These are phyloP conservation scores for Morpho helenor DNA, from an alignment of 2,888 invertebrate species.

Conservation along the genomic window DNA sequence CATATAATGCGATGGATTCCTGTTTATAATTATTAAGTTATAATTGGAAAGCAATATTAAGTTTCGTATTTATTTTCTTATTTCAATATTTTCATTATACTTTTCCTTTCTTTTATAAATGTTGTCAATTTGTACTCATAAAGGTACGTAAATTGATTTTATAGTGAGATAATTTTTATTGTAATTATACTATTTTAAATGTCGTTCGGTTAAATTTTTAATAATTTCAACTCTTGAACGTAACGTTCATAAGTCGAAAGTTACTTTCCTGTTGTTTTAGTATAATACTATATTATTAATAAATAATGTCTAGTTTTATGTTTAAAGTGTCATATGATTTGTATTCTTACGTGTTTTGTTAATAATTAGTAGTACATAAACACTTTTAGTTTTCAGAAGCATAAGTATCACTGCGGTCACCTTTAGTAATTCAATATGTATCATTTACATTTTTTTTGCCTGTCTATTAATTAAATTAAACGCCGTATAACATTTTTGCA, in stretches of 20 bases:
- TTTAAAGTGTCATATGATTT: conserved; percentile 20
- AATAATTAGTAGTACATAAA: conserved; percentile 3
- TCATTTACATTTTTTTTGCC: too few relatives aligned
- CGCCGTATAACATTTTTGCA: too few relatives aligned
- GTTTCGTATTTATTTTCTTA: conserved; percentile 1
- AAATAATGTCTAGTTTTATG: conserved; percentile 12
- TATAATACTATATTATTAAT: not conserved
- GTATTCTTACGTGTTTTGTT: conserved; percentile 10
- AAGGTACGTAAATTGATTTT: conserved; percentile 12
- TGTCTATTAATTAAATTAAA: too few relatives aligned
- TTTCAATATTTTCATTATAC: not conserved
- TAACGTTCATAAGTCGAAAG: too few relatives aligned
- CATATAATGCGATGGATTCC: conserved; percentile 1
- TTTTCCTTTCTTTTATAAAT: conserved; percentile 15
- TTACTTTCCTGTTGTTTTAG: conserved; percentile 1
- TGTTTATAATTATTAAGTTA: not conserved
- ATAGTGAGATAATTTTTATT: conserved; percentile 13
- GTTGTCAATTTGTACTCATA: conserved; percentile 25
- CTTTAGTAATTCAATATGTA: too few relatives aligned
- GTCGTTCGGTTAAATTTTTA: not conserved
- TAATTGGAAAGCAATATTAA: not conserved
- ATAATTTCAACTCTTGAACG: not conserved
- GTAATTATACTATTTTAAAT: conserved; percentile 3
- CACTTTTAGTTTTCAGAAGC: not conserved
- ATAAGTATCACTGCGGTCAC: too few relatives aligned